These are phyloP conservation scores for Enteromius viviparus DNA, from an alignment of 2,797 vertebrate genomes.

Conservation along the genomic window DNA sequence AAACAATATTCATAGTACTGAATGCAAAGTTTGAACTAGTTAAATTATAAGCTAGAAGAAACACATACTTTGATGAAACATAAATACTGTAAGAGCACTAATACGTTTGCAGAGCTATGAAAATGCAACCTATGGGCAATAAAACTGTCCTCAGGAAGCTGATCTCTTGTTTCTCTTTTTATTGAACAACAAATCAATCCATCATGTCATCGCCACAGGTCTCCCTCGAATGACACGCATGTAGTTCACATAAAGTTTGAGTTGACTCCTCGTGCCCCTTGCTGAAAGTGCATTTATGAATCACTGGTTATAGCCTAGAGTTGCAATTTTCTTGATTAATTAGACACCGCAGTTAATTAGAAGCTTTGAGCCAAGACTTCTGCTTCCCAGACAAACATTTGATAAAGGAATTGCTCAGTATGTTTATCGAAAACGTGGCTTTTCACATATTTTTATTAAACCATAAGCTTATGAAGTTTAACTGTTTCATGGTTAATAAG, in stretches of 20 bases:
- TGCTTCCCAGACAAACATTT: slow-evolving; percentile 42
- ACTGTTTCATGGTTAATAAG: neutral
- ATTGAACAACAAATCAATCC: slow-evolving; percentile 17
- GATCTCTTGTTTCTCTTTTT: slow-evolving; percentile 18
- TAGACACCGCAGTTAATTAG: slow-evolving; percentile 59
- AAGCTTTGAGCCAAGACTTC: slow-evolving; percentile 42
- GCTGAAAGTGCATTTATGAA: slow-evolving; percentile 52
- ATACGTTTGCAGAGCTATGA: neutral
- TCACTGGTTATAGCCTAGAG: slow-evolving; percentile 38
- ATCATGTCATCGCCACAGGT: neutral
- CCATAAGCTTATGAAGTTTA: neutral
- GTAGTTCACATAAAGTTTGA: slow-evolving; percentile 44
- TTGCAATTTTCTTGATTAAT: slow-evolving; percentile 57
- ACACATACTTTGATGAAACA: neutral
- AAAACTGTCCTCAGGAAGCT: neutral
- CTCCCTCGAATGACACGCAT: slow-evolving; percentile 34
- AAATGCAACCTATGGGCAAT: neutral
- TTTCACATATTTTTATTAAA: neutral
- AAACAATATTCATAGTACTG: neutral
- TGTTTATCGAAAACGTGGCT: slow-evolving; percentile 1
- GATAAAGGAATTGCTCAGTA: slow-evolving; percentile 26
- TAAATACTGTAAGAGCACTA: neutral
- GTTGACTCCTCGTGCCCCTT: slow-evolving; percentile 38
- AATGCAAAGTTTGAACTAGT: neutral
- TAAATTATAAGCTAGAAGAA: neutral